Conservation (phyloP, 1,140 invertebrate species). For the Maniola jurtina region DNA sequence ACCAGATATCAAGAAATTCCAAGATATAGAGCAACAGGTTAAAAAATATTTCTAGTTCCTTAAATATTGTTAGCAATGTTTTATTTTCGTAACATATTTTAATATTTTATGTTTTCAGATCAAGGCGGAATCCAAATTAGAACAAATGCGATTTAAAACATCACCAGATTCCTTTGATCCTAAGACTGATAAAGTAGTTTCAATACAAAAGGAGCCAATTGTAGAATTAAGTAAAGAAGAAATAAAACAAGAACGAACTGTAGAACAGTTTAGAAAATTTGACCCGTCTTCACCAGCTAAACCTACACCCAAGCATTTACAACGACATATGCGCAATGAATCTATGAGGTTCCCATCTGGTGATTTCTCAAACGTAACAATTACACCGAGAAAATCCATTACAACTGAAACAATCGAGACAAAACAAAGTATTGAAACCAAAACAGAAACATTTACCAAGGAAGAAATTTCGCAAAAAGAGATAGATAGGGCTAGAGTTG, state of each 20-base stretch:
- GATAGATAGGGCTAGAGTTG: conserved; percentile 65
- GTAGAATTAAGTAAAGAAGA: conserved; percentile 53
- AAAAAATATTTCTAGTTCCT: no score
- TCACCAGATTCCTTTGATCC: conserved; percentile 59
- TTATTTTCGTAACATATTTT: no score
- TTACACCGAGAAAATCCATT: conserved; percentile 71
- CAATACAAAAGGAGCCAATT: conserved; percentile 40
- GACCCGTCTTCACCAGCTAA: conserved; percentile 72
- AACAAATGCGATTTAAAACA: conserved; percentile 58
- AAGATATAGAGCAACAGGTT: conserved; percentile 73
- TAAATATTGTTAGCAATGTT: no score
- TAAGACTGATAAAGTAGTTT: conserved; percentile 49
- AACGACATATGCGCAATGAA: conserved; percentile 77
- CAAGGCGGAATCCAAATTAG: conserved; percentile 63
- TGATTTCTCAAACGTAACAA: conserved; percentile 76
- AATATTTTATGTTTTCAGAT: conserved; percentile 36
- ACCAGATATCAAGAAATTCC: conserved; percentile 77
- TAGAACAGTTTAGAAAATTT: conserved; percentile 68
- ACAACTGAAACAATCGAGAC: conserved; percentile 62
- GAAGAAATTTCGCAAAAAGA: conserved; percentile 72
- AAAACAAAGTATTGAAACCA: conserved; percentile 55
- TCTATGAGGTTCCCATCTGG: conserved; percentile 78
- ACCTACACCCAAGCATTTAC: conserved; percentile 76
- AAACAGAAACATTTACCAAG: conserved; percentile 53
- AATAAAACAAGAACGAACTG: conserved; percentile 53